These are phyloP conservation scores for Cremastobaeus sp. DNA, from an alignment of 2,888 invertebrate species.

Conservation along the genomic window DNA sequence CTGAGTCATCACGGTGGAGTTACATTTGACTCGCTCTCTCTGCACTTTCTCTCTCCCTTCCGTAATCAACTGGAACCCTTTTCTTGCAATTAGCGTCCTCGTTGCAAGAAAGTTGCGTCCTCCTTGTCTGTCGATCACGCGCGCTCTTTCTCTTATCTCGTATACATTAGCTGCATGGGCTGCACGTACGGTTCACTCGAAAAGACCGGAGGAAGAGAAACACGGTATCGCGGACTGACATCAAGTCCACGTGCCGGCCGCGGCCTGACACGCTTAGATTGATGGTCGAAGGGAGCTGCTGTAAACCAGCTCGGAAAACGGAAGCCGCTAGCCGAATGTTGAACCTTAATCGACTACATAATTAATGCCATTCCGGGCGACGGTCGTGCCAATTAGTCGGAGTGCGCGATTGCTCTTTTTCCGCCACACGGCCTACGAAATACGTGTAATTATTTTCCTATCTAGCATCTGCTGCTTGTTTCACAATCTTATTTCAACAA, in stretches of 20 bases:
- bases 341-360: conserved; percentile 73
- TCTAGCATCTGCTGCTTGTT: conserved; percentile 45
- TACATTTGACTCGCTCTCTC: background rate
- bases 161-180: conserved; percentile 49
- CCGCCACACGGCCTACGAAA: conserved; percentile 24
- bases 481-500: conserved; percentile 36
- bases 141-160: conserved; percentile 52
- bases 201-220: conserved; percentile 32
- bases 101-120: conserved; percentile 58
- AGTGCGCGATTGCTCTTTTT: conserved; percentile 55
- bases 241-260: conserved; percentile 64
- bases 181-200: conserved; percentile 35
- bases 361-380: conserved; percentile 71
- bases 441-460: conserved; percentile 54
- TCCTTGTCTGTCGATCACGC: too few relatives aligned
- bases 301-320: conserved; percentile 64
- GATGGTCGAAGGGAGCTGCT: conserved; percentile 67
- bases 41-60: background rate
- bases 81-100: conserved; percentile 57
- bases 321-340: conserved; percentile 50
- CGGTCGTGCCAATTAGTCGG: conserved; percentile 52
- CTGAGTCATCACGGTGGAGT: conserved; percentile 31
- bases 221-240: conserved; percentile 52
- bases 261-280: conserved; percentile 71
- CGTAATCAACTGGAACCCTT: conserved; percentile 55